phyloP scores from a whole-genome alignment of 2,797 vertebrate species.

The Remorina albescens region DNA sequence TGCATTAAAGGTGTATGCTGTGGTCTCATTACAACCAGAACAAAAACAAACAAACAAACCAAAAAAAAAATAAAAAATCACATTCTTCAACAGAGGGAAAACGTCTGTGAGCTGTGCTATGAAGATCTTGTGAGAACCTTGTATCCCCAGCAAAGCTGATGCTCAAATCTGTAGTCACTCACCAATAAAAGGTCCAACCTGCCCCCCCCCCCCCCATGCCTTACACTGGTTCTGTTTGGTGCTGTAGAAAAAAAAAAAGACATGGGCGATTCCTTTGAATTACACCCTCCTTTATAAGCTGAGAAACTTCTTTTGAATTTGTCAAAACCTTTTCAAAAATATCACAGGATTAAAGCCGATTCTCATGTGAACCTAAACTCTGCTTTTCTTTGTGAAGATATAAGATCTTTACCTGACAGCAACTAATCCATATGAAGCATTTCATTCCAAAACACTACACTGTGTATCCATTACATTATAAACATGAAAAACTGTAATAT shows the following conservation, averaged over 20 bases:
- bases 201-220: not conserved
- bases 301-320: not conserved
- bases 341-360: conserved; percentile 1
- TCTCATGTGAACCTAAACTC: not conserved
- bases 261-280: not conserved
- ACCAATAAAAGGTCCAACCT: not conserved
- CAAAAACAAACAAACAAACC: too few relatives aligned
- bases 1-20: not conserved
- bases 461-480: conserved; percentile 26
- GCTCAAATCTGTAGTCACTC: not conserved
- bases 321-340: conserved; percentile 2
- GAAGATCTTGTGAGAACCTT: conserved; percentile 6
- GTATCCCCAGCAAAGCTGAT: conserved; percentile 13
- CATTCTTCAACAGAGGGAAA: conserved; percentile 24
- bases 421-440: conserved; percentile 28
- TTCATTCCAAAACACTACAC: conserved; percentile 32
- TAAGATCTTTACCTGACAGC: conserved; percentile 28
- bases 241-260: not conserved
- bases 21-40: conserved; percentile 18
- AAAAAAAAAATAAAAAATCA: conserved; percentile 14
- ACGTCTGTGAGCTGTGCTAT: conserved; percentile 24
- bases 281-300: too few relatives aligned
- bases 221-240: not conserved
- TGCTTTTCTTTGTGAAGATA: conserved; percentile 9
- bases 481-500: conserved; percentile 15